Conservation (phyloP, 2,888 invertebrate genomes). For the Pammene fasciana region DNA sequence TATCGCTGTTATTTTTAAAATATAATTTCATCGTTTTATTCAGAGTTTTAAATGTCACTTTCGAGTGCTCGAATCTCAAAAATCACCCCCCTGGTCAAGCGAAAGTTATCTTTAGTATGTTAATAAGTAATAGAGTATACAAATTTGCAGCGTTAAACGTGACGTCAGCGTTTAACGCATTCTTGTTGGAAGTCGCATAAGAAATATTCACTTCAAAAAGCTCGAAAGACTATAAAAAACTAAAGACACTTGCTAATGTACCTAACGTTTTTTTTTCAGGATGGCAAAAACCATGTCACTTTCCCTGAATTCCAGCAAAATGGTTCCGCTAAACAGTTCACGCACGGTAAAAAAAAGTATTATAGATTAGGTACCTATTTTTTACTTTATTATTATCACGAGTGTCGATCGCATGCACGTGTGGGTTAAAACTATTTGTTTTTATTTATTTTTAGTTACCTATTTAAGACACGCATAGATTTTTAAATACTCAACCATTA, state of each 20-base stretch:
- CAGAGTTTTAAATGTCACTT: no score
- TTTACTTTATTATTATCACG: conserved; percentile 77
- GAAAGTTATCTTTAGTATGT: no score
- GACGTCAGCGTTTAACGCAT: no score
- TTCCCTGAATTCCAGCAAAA: conserved; percentile 96
- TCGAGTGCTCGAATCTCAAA: no score
- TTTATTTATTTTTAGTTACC: conserved; percentile 51
- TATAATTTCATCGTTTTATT: no score
- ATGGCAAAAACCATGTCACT: conserved; percentile 94
- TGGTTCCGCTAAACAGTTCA: conserved; percentile 93
- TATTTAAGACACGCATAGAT: conserved; percentile 48
- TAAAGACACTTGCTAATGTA: neutral
- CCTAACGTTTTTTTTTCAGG: conserved; percentile 78
- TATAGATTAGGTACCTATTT: conserved; percentile 86
- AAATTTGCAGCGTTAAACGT: no score
- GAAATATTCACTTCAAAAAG: no score
- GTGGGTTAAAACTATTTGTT: conserved; percentile 71
- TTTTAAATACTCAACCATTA: conserved; percentile 18
- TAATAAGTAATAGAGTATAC: no score
- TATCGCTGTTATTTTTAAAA: no score
- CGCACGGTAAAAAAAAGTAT: conserved; percentile 91
- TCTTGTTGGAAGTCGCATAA: no score
- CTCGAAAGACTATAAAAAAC: no score
- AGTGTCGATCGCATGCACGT: conserved; percentile 82
- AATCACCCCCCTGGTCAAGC: no score